Base-by-base conservation (phyloP, 23 tunicate species). In the Trididemnum clinides region DNA sequence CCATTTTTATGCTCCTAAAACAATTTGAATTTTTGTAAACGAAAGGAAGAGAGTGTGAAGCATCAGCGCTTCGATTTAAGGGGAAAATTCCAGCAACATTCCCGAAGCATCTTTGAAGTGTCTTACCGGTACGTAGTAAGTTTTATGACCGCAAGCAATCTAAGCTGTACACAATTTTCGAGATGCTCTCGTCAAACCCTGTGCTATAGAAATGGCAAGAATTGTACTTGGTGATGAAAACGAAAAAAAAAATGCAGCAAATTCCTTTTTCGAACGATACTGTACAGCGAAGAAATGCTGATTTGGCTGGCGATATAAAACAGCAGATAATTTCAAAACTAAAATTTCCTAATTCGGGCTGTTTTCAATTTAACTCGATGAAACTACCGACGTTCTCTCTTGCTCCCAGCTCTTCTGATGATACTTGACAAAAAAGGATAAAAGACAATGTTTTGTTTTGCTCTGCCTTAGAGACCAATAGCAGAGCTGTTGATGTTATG, bases 121-220 rank as follows among this genome's bases (percentile, higher is more conserved):
- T 82, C 77, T 66, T n/a, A n/a, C n/a, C n/a, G n/a, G n/a, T 82
- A 57, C 65, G 86, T 44, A 82, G 86, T 82, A 22, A 66, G 77
- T 22, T 58, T 82, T 57, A 30, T 64, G 64, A 66, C 65, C 50
- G 86, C 86, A 57, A 82, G 64, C 90, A 87, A 78, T 74, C 70
- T 25, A 87, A 87, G 39, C 84, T 85, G 75, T 62, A 79, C 74
- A 80, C 71, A 77, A 87, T 87, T 79, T 85, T 78, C 66, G 85
- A 80, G 78, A 78, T 57, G n/a, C n/a, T 87, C 90, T 87, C 81
- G n/a, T 79, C n/a, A 78, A 78, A 38, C 85, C 90, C 78, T 76
- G 89, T 77, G 90, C 78, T 78, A n/a, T 51, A 78, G 35, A 25
- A 57, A 78, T 78, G 90, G 80, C 44, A 31, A 62, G 50, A 77